These are phyloP conservation scores for Microcebus griseorufus DNA, from an alignment of 2,113 vertebrate species.

Conservation along the genomic window DNA sequence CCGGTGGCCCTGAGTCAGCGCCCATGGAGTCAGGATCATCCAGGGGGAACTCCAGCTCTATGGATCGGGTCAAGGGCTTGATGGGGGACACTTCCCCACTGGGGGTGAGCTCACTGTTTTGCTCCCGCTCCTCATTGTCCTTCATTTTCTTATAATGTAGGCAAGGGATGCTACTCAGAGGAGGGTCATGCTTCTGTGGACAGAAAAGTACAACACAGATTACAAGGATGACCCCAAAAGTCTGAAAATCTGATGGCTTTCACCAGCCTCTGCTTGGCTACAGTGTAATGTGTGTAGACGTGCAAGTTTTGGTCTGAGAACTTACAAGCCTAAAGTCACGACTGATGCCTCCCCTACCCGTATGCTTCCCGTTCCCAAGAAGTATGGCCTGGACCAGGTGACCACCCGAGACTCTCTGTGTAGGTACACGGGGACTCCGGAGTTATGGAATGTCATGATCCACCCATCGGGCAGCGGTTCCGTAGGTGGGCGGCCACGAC, in stretches of 20 bases:
- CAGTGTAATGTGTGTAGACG: neutral
- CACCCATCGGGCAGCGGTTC: slow-evolving; percentile 98
- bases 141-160: slow-evolving; percentile 99
- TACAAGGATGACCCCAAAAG: neutral
- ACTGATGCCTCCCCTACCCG: slow-evolving; percentile 87
- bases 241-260: neutral
- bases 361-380: slow-evolving; percentile 99
- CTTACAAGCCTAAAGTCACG: neutral
- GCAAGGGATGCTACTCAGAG: slow-evolving; percentile 97
- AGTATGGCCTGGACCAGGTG: slow-evolving; percentile 99
- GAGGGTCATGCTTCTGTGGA: slow-evolving; percentile 97
- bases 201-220: neutral
- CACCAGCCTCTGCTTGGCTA: neutral
- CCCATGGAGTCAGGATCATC: slow-evolving; percentile 89
- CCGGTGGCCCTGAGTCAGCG: slow-evolving; percentile 79
- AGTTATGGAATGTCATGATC: slow-evolving; percentile 99
- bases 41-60: slow-evolving; percentile 83
- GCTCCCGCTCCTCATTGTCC: slow-evolving; percentile 94
- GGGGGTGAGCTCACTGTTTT: slow-evolving; percentile 89
- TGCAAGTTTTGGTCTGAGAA: neutral
- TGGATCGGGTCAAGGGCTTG: slow-evolving; percentile 83
- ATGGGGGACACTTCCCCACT: slow-evolving; percentile 85
- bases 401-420: slow-evolving; percentile 98
- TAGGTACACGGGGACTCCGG: slow-evolving; percentile 98
- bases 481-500: slow-evolving; percentile 97